These are phyloP conservation scores for Papilio polytes DNA, from an alignment of 1,140 invertebrate genomes.

Conservation along the genomic window DNA sequence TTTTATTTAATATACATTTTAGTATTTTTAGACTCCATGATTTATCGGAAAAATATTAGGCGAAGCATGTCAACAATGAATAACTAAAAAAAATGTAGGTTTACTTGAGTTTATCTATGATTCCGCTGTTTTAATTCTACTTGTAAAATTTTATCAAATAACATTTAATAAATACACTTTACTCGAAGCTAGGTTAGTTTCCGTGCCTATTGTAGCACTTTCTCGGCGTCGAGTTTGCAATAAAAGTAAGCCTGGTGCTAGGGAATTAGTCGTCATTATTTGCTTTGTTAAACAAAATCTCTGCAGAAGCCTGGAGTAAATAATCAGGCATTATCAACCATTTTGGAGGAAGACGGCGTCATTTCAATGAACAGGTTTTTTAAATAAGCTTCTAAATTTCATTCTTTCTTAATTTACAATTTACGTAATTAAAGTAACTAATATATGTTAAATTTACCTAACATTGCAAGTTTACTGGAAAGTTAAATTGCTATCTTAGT, in stretches of 20 bases:
- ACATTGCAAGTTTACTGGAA: too few species aligned
- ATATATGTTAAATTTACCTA: too few species aligned
- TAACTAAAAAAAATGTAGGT: too few species aligned
- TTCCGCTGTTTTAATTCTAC: neutral
- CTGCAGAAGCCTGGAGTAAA: slow-evolving; percentile 6
- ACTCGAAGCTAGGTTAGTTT: neutral
- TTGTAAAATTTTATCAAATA: neutral
- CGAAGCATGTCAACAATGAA: too few species aligned
- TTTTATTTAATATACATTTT: too few species aligned
- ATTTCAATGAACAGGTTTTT: neutral
- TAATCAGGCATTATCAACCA: neutral
- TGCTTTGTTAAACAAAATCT: slow-evolving; percentile 53
- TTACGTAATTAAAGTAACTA: too few species aligned
- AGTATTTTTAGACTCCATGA: too few species aligned
- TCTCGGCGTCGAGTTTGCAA: slow-evolving; percentile 41
- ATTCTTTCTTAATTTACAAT: too few species aligned
- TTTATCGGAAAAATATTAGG: too few species aligned
- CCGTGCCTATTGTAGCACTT: slow-evolving; percentile 43
- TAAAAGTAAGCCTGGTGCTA: slow-evolving; percentile 48
- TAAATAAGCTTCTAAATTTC: neutral
- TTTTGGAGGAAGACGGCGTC: neutral
- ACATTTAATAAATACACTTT: slow-evolving; percentile 7
- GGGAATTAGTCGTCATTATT: slow-evolving; percentile 51
- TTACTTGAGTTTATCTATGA: too few species aligned
- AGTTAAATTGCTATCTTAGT: too few species aligned